phyloP scores from a whole-genome alignment of 2,888 invertebrate species.

The Athripsodes cinereus region DNA sequence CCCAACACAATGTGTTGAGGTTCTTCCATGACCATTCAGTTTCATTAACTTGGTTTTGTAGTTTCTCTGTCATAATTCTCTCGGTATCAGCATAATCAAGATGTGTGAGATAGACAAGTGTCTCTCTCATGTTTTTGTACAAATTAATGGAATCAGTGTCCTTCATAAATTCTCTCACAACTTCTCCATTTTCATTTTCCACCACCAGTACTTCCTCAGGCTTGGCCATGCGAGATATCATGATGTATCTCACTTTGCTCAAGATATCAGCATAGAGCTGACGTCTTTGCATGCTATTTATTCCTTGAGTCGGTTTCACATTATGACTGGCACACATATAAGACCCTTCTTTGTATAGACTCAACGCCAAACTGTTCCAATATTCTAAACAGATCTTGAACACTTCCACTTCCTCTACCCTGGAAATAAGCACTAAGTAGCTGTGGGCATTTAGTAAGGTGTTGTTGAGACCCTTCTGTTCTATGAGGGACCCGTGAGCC shows the following conservation, averaged over 20 bases:
- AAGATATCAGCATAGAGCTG: conserved; percentile 74
- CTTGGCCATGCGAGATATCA: conserved; percentile 99
- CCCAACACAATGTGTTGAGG: conserved; percentile 98
- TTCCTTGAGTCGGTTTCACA: conserved; percentile 28
- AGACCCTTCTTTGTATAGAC: conserved; percentile 85
- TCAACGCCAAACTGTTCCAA: conserved; percentile 92
- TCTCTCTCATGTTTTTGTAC: conserved; percentile 99
- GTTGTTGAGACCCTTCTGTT: conserved; percentile 71
- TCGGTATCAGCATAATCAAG: conserved; percentile 97
- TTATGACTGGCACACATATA: conserved; percentile 50
- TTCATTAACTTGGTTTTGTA: conserved; percentile 97
- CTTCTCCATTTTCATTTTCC: conserved; percentile 99
- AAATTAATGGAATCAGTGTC: conserved; percentile 99
- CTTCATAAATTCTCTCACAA: conserved; percentile 99
- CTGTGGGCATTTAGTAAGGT: conserved; percentile 76
- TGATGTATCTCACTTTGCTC: conserved; percentile 87
- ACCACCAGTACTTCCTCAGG: conserved; percentile 99
- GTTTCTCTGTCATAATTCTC: conserved; percentile 96
- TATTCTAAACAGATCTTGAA: conserved; percentile 99
- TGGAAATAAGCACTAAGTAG: conserved; percentile 87
- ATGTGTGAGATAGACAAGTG: conserved; percentile 96
- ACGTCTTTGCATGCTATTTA: conserved; percentile 52
- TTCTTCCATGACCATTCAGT: conserved; percentile 99
- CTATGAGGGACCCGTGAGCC: conserved; percentile 87
- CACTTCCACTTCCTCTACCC: conserved; percentile 98